These are phyloP conservation scores for Oncorhynchus clarkii DNA, from an alignment of 2,113 vertebrate species.

Conservation along the genomic window DNA sequence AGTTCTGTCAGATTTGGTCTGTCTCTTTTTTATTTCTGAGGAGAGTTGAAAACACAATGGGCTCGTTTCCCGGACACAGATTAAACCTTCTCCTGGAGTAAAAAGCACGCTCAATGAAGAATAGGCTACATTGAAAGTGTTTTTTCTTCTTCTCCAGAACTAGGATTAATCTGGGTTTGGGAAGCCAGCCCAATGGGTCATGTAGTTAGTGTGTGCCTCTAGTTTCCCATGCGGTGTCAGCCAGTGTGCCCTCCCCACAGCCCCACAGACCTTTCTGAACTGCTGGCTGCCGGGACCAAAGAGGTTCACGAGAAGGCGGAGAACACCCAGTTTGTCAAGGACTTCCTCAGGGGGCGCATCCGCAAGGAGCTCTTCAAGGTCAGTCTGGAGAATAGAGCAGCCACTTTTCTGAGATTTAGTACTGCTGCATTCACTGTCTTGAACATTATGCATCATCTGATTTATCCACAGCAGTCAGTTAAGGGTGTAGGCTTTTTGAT, in stretches of 20 bases:
- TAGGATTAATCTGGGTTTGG: no score
- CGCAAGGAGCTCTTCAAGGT: conserved; percentile 93
- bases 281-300: conserved; percentile 93
- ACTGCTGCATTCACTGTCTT: not conserved
- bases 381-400: conserved; percentile 18
- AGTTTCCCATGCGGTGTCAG: not conserved
- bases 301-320: conserved; percentile 90
- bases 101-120: no score
- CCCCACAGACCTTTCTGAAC: conserved; percentile 86
- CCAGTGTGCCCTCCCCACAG: conserved; percentile 55
- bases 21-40: no score
- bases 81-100: no score
- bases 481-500: no score
- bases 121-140: no score
- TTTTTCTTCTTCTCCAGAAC: no score
- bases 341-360: conserved; percentile 91
- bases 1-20: no score
- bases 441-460: no score
- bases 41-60: no score
- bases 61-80: no score
- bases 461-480: no score
- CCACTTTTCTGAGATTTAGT: not conserved
- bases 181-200: not conserved
- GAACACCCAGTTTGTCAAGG: conserved; percentile 94
- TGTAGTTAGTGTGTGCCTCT: not conserved